A percentile compares a stretch with the other conserved stretches of the same genome.
These are phyloP conservation scores for Solenopsis fugax DNA, from an alignment of 1,140 invertebrate species.

Conservation along the genomic window DNA sequence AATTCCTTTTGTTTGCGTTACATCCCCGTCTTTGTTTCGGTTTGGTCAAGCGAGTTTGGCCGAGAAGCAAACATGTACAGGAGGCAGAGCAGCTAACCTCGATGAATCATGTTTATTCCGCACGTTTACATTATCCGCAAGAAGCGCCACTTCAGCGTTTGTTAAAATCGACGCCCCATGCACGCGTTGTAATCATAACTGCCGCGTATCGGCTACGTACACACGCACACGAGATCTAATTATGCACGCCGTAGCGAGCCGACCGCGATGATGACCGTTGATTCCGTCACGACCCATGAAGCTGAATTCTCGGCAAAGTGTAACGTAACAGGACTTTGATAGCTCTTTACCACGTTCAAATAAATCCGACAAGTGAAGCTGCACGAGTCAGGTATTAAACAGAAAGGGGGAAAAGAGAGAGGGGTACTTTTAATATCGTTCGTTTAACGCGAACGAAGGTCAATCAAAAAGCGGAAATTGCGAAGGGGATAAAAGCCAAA, in stretches of 20 bases:
- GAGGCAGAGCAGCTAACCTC: constrained; percentile 1
- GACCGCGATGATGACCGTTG: constrained; percentile 23
- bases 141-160: constrained; percentile 46
- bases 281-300: constrained; percentile 6
- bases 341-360: not conserved
- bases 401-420: not conserved
- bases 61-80: not conserved
- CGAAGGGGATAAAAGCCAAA: not conserved
- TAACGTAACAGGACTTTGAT: constrained; percentile 35
- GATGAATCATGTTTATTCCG: constrained; percentile 54
- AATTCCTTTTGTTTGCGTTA: constrained; percentile 47
- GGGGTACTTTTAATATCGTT: not conserved
- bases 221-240: constrained; percentile 26
- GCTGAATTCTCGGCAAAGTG: not conserved
- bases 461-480: constrained; percentile 11
- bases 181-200: constrained; percentile 37
- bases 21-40: constrained; percentile 51
- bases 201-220: not conserved
- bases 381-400: not conserved
- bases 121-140: constrained; percentile 35
- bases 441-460: not conserved
- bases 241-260: not conserved
- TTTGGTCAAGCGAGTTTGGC: constrained; percentile 37
- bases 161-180: constrained; percentile 36
- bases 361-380: constrained; percentile 2